These are phyloP conservation scores for Coracias cyanogaster DNA, from an alignment of 2,797 vertebrate genomes.

Conservation along the genomic window DNA sequence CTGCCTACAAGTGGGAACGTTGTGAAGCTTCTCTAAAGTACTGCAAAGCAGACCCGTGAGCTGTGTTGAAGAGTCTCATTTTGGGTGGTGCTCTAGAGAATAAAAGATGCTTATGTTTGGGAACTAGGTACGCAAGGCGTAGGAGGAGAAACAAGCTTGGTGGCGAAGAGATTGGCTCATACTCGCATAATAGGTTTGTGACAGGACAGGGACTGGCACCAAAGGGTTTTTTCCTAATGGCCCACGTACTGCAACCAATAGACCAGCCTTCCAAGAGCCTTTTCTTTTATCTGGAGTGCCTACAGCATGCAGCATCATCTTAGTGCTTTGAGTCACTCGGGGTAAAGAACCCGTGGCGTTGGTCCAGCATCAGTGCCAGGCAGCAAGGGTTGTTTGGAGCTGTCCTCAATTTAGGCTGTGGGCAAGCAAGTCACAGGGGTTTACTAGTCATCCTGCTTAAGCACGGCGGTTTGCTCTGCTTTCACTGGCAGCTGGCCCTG, in stretches of 20 bases:
- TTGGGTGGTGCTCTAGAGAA: not conserved
- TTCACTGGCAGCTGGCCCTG: not conserved
- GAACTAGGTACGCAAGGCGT: not conserved
- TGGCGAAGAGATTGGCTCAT: not conserved
- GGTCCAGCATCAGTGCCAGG: not conserved
- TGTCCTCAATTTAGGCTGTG: not conserved
- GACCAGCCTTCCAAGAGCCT: not conserved
- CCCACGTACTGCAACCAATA: not conserved
- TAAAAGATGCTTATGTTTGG: not conserved
- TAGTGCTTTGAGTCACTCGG: not conserved
- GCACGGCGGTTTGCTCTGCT: not conserved
- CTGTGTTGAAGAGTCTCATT: not conserved
- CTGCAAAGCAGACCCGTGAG: not conserved
- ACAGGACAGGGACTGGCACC: not conserved
- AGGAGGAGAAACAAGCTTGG: not conserved
- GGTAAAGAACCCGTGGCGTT: not conserved
- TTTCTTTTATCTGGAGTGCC: not conserved
- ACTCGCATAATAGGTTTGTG: not conserved
- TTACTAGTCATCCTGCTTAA: not conserved
- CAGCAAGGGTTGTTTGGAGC: not conserved
- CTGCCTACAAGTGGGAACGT: not conserved
- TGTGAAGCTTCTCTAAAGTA: not conserved
- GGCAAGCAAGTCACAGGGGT: not conserved
- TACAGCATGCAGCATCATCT: not conserved
- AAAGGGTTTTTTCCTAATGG: not conserved